Conservation (phyloP, 1,140 invertebrate genomes). For the Caerostris darwini region DNA sequence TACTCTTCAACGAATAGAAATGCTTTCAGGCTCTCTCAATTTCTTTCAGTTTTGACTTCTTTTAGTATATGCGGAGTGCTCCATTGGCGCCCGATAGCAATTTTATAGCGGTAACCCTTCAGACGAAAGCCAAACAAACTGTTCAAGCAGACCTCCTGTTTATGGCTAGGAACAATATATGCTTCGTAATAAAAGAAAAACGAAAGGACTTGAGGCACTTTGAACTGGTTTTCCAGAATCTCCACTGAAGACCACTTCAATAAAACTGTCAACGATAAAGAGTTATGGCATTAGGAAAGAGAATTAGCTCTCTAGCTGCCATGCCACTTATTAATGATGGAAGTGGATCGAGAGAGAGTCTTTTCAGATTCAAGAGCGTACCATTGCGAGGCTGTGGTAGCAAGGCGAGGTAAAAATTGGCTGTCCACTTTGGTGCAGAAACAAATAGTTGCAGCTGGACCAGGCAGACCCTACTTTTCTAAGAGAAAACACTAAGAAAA, state of each 20-base stretch:
- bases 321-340: slow-evolving; percentile 67
- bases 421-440: slow-evolving; percentile 44
- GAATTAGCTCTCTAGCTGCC: slow-evolving; percentile 62
- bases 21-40: neutral
- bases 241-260: slow-evolving; percentile 53
- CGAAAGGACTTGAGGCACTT: slow-evolving; percentile 32
- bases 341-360: neutral
- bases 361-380: slow-evolving; percentile 58
- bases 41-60: neutral
- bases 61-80: neutral
- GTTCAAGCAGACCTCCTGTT: slow-evolving; percentile 26
- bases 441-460: slow-evolving; percentile 67
- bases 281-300: slow-evolving; percentile 58
- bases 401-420: slow-evolving; percentile 27
- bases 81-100: neutral
- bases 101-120: slow-evolving; percentile 29
- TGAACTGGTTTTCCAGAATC: slow-evolving; percentile 47
- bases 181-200: slow-evolving; percentile 14
- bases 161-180: slow-evolving; percentile 1
- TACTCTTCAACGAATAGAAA: slow-evolving; percentile 9
- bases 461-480: slow-evolving; percentile 13
- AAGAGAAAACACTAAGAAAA: neutral
- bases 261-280: slow-evolving; percentile 72
- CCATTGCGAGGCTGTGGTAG: slow-evolving; percentile 8
- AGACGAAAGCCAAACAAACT: slow-evolving; percentile 42